phyloP scores from a whole-genome alignment of 2,888 invertebrate genomes.

The Drosophila pegasa region DNA sequence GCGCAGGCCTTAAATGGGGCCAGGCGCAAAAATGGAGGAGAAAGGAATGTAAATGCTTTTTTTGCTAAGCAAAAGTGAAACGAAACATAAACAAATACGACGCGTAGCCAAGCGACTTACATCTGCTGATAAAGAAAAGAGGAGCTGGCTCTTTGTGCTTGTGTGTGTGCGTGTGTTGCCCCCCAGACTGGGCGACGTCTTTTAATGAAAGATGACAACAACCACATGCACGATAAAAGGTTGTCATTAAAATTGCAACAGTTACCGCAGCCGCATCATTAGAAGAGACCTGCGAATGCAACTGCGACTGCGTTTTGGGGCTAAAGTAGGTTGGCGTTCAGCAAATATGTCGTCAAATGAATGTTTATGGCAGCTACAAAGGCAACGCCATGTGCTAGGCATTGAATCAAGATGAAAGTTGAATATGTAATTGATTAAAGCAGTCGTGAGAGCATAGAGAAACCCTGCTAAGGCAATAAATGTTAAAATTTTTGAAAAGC shows the following conservation, averaged over 20 bases:
- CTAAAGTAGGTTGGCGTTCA: conserved; percentile 69
- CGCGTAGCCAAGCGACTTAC: conserved; percentile 64
- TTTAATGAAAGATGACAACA: conserved; percentile 78
- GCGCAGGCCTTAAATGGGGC: conserved; percentile 48
- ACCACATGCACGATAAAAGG: conserved; percentile 70
- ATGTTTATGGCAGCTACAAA: conserved; percentile 34
- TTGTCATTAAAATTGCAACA: conserved; percentile 75
- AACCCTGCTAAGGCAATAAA: neutral
- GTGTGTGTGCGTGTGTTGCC: conserved; percentile 20
- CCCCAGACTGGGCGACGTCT: conserved; percentile 38
- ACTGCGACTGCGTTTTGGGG: conserved; percentile 31
- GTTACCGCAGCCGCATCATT: conserved; percentile 59
- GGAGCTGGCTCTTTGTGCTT: conserved; percentile 16
- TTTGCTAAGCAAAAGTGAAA: conserved; percentile 75
- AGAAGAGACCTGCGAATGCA: conserved; percentile 28
- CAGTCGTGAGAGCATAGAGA: neutral
- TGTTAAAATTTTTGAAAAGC: neutral
- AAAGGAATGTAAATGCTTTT: conserved; percentile 65
- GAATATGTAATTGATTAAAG: conserved; percentile 62
- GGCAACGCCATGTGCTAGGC: conserved; percentile 38
- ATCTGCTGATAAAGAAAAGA: conserved; percentile 80
- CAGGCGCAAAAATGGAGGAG: conserved; percentile 49
- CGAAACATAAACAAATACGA: conserved; percentile 75
- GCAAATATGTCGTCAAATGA: conserved; percentile 59
- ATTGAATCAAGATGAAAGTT: conserved; percentile 81